Conservation (phyloP, 2,888 invertebrate genomes). For the Torymus aiolomorphi region DNA sequence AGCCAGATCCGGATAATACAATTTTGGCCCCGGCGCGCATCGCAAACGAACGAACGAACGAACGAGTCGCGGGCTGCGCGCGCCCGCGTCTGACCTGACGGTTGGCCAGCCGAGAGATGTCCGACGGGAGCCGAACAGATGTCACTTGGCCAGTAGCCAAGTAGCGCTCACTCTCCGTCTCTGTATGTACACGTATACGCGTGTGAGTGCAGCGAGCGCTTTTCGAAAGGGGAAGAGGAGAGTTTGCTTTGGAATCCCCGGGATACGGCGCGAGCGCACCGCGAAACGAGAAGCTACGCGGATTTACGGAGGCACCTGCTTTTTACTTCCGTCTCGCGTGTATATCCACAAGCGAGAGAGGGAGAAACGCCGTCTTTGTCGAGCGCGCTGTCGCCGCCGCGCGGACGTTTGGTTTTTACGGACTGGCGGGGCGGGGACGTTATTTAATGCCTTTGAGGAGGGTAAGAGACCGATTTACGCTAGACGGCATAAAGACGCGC, state of each 20-base stretch:
- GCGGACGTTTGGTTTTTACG: constrained; percentile 23
- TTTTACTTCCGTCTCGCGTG: constrained; percentile 34
- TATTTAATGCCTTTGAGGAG: constrained; percentile 36
- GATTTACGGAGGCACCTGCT: constrained; percentile 40
- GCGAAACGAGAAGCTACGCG: constrained; percentile 45
- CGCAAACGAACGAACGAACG: neutral
- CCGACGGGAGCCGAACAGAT: constrained; percentile 59
- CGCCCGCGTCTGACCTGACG: constrained; percentile 58
- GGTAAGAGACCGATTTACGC: constrained; percentile 20
- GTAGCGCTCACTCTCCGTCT: constrained; percentile 33
- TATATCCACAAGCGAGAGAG: too few species aligned
- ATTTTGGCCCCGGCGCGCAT: constrained; percentile 55
- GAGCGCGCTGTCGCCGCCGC: neutral
- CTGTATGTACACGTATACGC: too few species aligned
- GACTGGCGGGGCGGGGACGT: constrained; percentile 6
- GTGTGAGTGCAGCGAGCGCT: too few species aligned
- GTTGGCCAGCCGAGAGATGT: constrained; percentile 56
- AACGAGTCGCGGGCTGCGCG: constrained; percentile 15
- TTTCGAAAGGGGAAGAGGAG: constrained; percentile 21
- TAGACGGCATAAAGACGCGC: constrained; percentile 17
- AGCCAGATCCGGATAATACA: constrained; percentile 60
- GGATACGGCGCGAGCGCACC: constrained; percentile 5
- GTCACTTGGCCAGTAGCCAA: constrained; percentile 62
- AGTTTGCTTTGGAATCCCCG: constrained; percentile 28
- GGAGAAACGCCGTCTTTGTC: neutral